phyloP scores from a whole-genome alignment of 2,113 vertebrate species.

The Rhinoptilus africanus region DNA sequence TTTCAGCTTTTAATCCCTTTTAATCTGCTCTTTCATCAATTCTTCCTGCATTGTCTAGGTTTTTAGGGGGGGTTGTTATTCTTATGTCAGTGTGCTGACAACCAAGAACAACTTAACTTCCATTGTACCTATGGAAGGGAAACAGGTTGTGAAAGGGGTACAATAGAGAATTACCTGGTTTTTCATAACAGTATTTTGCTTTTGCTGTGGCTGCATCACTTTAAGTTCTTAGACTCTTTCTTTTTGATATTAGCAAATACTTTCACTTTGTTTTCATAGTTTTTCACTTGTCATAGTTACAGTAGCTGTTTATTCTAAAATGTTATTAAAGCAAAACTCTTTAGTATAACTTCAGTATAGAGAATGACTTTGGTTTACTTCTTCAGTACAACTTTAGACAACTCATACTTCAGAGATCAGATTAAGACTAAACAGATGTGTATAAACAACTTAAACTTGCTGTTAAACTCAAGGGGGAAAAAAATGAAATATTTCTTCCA shows the following conservation, averaged over 20 bases:
- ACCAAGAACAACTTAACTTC: background rate
- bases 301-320: background rate
- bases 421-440: background rate
- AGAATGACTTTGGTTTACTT: background rate
- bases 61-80: background rate
- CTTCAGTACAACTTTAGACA: background rate
- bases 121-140: background rate
- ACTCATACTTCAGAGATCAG: background rate
- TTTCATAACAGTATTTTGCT: rapidly evolving
- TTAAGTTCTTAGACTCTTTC: background rate
- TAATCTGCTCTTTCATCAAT: background rate
- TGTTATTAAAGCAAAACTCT: background rate
- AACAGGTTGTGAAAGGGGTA: background rate
- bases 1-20: background rate
- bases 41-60: background rate
- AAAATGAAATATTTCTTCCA: background rate
- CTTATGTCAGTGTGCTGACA: background rate
- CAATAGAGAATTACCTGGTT: background rate
- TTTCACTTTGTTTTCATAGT: background rate
- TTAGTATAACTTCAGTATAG: background rate
- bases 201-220: background rate
- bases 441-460: background rate
- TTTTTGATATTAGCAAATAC: background rate
- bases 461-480: background rate
- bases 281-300: background rate